Percentiles rank a stretch among this genome's conserved stretches.
phyloP scores from a whole-genome alignment of 2,888 invertebrate genomes.

The Noctua janthina region DNA sequence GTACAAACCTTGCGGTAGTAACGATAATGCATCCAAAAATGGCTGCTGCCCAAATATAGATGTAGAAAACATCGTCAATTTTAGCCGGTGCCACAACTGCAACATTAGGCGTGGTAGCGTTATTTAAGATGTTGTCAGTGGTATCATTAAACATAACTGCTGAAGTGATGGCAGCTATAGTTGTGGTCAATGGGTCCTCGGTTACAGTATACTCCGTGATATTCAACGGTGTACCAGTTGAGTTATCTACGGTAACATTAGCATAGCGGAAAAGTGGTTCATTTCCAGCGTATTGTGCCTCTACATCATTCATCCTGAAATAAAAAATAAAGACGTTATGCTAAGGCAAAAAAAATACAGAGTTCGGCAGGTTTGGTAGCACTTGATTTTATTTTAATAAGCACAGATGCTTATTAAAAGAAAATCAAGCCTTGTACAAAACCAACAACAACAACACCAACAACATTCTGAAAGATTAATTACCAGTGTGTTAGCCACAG shows the following conservation, averaged over 20 bases:
- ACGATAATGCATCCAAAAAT: constrained; percentile 91
- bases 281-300: constrained; percentile 63
- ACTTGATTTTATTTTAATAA: too few relatives aligned
- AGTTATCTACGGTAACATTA: constrained; percentile 8
- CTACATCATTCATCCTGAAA: constrained; percentile 86
- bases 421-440: neutral
- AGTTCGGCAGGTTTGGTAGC: neutral
- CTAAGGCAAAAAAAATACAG: neutral
- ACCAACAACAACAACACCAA: neutral
- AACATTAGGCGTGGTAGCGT: constrained; percentile 14
- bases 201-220: constrained; percentile 27
- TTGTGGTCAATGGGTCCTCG: constrained; percentile 24
- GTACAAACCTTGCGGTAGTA: constrained; percentile 86
- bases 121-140: neutral
- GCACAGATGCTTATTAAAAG: neutral
- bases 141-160: constrained; percentile 27
- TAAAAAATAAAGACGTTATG: neutral
- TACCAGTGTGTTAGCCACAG: constrained; percentile 95
- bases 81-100: constrained; percentile 58
- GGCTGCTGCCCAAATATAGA: constrained; percentile 90
- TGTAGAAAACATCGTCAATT: constrained; percentile 80
- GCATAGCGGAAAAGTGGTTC: constrained; percentile 15
- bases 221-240: constrained; percentile 19
- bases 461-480: constrained; percentile 42
- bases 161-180: constrained; percentile 21